These are phyloP conservation scores for Cassiopea xamachana DNA, from an alignment of 30 jellyfish, hydroid and myxozoan genomes.

Conservation along the genomic window DNA sequence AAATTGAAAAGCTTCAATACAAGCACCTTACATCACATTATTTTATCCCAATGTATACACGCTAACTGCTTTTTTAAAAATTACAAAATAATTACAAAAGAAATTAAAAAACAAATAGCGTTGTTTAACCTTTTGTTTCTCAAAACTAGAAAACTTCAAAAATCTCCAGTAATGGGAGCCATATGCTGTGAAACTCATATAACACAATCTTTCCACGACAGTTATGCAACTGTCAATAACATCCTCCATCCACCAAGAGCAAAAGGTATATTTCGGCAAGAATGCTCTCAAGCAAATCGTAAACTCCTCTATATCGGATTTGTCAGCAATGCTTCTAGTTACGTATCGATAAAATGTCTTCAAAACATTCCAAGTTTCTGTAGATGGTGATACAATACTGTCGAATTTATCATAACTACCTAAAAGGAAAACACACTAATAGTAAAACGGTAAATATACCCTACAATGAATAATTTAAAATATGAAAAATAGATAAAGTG, in stretches of 20 bases:
- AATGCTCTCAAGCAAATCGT: neutral
- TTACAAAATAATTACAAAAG: neutral
- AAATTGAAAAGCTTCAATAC: too few relatives aligned
- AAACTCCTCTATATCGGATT: neutral
- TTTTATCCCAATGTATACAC: too few relatives aligned
- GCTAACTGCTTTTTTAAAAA: too few relatives aligned
- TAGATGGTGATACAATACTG: constrained; percentile 8
- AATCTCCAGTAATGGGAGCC: neutral
- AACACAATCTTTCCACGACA: neutral
- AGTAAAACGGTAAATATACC: neutral
- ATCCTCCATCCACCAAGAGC: neutral
- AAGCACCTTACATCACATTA: too few relatives aligned
- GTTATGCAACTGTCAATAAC: neutral
- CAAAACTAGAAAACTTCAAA: too few relatives aligned
- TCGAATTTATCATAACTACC: constrained; percentile 9
- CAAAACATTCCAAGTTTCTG: neutral
- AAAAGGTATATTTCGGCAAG: neutral
- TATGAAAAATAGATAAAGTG: neutral
- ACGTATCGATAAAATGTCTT: neutral
- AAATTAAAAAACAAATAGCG: neutral
- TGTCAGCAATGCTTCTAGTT: neutral
- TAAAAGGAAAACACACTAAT: neutral
- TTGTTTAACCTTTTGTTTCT: neutral
- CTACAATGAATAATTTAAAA: neutral
- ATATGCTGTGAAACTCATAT: neutral